Evolutionary conservation across 1,140 invertebrate genomes (phyloP), one percentile per base, ranked within the genome.

Genomic region (Thaumetopoea pityocampa): DNA sequence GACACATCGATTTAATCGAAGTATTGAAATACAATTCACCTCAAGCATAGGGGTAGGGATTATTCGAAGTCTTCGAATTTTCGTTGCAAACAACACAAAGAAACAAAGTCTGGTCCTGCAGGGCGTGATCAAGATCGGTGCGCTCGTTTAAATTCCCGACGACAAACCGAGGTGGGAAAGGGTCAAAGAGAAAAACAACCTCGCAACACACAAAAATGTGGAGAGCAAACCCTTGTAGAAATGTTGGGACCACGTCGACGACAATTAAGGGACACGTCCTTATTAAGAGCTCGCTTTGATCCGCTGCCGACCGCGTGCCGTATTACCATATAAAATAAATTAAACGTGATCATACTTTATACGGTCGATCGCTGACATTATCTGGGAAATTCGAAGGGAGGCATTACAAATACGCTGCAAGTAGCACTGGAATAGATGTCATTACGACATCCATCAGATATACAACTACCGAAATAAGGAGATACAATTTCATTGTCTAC

Each of bases 111-210:
- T n/a, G n/a, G n/a, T n/a, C 16, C n/a, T 28, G 34, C 29, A 30
- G 33, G 15, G 18, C 16, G 36, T 50, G 51, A 62, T 56, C 44
- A 37, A 37, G 54, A 68, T 58, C 55, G 34, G 57, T 54, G 34
- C 11, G 43, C 52, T 72, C 62, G 66, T 77, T 77, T 72, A 73
- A 73, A 73, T 73, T 73, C 74, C 48, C 48, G 10, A 10, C 32
- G 53, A 59, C 50, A 33, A 53, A 33, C 32, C 41, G 56, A 74
- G 60, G 65, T 70, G 70, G 60, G 63, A 76, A 76, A 68, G 65
- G 62, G 46, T 49, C 27, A 44, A 34, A 17, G 29, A 52, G 59
- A 68, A 69, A 74, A 67, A 77, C 58, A 53, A 61, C 24, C 30
- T 34, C 27, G 22, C 38, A 58, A 54, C 48, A 60, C 50, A 71